A percentile compares a stretch with the other conserved stretches of the same genome.
phyloP scores from a whole-genome alignment of 2,888 invertebrate species.

The Nipponacmea schrenckii region DNA sequence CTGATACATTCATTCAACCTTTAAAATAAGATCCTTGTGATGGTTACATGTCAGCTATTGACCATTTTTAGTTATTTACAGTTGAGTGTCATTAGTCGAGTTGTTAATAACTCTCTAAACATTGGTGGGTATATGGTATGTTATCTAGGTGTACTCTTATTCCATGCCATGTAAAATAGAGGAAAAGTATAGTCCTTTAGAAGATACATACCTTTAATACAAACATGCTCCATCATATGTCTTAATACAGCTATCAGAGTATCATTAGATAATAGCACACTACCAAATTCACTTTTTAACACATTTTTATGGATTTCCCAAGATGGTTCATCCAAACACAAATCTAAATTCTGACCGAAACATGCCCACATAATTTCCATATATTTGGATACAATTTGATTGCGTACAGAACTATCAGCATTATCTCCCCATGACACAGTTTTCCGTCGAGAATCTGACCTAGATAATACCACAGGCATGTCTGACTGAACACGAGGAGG shows the following conservation, averaged over 20 bases:
- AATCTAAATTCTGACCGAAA: constrained; percentile 55
- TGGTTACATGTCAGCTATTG: too few relatives aligned
- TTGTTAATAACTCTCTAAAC: too few relatives aligned
- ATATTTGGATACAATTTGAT: constrained; percentile 56
- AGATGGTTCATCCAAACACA: constrained; percentile 57
- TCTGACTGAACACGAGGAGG: constrained; percentile 31
- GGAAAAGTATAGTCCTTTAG: too few relatives aligned
- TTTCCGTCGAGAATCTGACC: constrained; percentile 58
- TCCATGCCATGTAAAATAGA: too few relatives aligned
- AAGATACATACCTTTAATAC: constrained; percentile 56
- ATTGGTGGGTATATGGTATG: too few relatives aligned
- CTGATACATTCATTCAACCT: too few relatives aligned
- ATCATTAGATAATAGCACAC: constrained; percentile 51
- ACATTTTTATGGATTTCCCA: constrained; percentile 50
- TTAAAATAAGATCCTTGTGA: too few relatives aligned
- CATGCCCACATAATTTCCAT: constrained; percentile 62
- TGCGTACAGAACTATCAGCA: constrained; percentile 56
- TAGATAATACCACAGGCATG: constrained; percentile 54
- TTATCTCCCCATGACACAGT: constrained; percentile 67
- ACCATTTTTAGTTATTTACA: too few relatives aligned
- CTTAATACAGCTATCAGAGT: constrained; percentile 54
- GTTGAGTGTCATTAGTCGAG: too few relatives aligned
- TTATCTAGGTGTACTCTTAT: too few relatives aligned
- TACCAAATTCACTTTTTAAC: constrained; percentile 53
- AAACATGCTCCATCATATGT: constrained; percentile 63